A percentile compares a stretch with the other conserved stretches of the same genome.
Evolutionary conservation across 2,113 vertebrate species (phyloP).

Genomic region (Rhinolophus sinicus): DNA sequence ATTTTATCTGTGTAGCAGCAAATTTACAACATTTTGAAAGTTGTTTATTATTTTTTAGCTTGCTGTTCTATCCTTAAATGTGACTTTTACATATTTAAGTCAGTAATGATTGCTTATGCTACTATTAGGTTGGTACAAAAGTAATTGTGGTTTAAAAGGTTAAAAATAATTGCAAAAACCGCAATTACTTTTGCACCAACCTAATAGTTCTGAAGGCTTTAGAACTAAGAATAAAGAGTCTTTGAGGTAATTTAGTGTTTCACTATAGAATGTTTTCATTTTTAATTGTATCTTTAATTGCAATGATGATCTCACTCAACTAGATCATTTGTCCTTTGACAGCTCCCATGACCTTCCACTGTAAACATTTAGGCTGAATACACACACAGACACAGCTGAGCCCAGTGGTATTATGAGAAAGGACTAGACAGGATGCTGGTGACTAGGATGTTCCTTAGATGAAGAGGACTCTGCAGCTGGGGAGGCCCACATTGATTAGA

Average conservation of each 20-base stretch:
- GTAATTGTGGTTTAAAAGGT: too few relatives aligned
- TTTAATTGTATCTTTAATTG: not conserved
- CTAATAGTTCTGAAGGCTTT: not conserved
- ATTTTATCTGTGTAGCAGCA: not conserved
- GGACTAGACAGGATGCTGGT: not conserved
- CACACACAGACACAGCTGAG: not conserved
- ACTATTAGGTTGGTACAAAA: too few relatives aligned
- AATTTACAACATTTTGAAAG: not conserved
- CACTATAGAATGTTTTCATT: not conserved
- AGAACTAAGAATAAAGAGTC: not conserved
- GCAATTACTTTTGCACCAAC: too few relatives aligned
- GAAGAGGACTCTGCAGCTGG: not conserved
- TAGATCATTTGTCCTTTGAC: not conserved
- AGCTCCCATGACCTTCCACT: not conserved
- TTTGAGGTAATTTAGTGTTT: not conserved
- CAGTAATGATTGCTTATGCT: not conserved
- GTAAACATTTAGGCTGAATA: not conserved
- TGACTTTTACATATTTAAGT: not conserved
- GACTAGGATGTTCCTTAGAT: not conserved
- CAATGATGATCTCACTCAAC: not conserved
- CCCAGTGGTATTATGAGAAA: not conserved
- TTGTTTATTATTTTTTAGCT: not conserved
- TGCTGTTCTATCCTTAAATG: not conserved
- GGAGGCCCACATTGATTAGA: not conserved
- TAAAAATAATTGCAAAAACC: too few relatives aligned